Percentiles rank a stretch among this genome's conserved stretches.
Conservation (phyloP, 2,888 invertebrate genomes). For the Acanthoscelides obtectus region DNA sequence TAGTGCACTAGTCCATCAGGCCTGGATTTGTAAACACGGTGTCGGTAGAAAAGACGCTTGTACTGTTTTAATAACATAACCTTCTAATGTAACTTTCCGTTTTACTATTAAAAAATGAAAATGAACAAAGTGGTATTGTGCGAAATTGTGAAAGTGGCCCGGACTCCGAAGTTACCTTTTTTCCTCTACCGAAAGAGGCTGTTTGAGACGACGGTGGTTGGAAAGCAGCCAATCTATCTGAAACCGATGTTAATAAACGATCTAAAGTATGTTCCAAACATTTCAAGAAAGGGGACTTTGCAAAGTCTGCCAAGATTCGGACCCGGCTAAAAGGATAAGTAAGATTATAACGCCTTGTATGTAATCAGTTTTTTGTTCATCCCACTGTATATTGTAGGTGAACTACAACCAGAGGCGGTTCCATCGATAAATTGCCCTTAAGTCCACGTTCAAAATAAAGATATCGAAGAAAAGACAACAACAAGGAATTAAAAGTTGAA, state of each 20-base stretch:
- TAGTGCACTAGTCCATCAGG: neutral
- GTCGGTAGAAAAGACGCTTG: neutral
- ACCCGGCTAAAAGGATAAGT: conserved; percentile 19
- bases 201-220: conserved; percentile 36
- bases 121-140: conserved; percentile 20
- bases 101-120: conserved; percentile 13
- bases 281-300: conserved; percentile 20
- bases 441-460: conserved; percentile 24
- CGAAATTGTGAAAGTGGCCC: conserved; percentile 14
- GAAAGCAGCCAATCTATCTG: conserved; percentile 57
- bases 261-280: conserved; percentile 23
- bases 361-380: conserved; percentile 7
- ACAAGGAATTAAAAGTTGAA: conserved; percentile 21
- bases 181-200: conserved; percentile 28
- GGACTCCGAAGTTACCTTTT: conserved; percentile 12
- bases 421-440: conserved; percentile 19
- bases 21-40: neutral
- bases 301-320: neutral
- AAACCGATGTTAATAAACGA: conserved; percentile 21
- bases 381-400: conserved; percentile 23
- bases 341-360: neutral
- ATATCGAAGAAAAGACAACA: conserved; percentile 22
- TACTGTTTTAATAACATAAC: conserved; percentile 18
- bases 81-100: conserved; percentile 19
- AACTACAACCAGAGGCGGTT: conserved; percentile 21